Evolutionary conservation across 2,888 invertebrate species (phyloP).

Genomic region (Nymphalis urticae): DNA sequence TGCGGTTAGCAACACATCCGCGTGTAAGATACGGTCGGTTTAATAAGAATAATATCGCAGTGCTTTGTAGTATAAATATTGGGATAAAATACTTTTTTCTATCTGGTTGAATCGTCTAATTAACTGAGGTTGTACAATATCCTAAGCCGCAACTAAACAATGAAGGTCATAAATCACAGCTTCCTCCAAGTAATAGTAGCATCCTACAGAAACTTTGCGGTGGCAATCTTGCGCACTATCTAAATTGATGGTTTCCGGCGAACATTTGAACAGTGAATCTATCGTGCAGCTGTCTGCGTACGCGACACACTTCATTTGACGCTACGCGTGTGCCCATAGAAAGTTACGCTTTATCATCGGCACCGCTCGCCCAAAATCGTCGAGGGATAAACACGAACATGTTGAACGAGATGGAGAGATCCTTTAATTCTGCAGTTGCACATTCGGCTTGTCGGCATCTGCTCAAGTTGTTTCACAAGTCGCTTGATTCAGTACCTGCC

Average conservation of each 20-base stretch:
- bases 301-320: constrained; percentile 79
- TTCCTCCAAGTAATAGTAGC: constrained; percentile 76
- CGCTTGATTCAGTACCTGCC: constrained; percentile 47
- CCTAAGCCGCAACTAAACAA: constrained; percentile 75
- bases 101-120: constrained; percentile 1
- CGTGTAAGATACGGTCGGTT: constrained; percentile 10
- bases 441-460: constrained; percentile 50
- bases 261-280: constrained; percentile 69
- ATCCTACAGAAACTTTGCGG: constrained; percentile 75
- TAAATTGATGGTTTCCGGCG: constrained; percentile 80
- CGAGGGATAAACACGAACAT: constrained; percentile 38
- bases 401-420: constrained; percentile 49
- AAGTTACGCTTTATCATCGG: constrained; percentile 74
- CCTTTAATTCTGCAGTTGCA: constrained; percentile 14
- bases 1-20: constrained; percentile 28
- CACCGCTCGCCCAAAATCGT: constrained; percentile 67
- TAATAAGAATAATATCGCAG: constrained; percentile 11
- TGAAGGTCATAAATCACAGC: constrained; percentile 77
- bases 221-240: constrained; percentile 77
- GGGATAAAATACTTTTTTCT: background rate
- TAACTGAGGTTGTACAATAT: constrained; percentile 38
- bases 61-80: background rate
- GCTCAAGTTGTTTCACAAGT: constrained; percentile 47
- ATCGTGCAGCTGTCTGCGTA: constrained; percentile 73
- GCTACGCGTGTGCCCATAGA: constrained; percentile 75